phyloP scores from a whole-genome alignment of 2,113 vertebrate genomes.

The Xiphophorus hellerii region DNA sequence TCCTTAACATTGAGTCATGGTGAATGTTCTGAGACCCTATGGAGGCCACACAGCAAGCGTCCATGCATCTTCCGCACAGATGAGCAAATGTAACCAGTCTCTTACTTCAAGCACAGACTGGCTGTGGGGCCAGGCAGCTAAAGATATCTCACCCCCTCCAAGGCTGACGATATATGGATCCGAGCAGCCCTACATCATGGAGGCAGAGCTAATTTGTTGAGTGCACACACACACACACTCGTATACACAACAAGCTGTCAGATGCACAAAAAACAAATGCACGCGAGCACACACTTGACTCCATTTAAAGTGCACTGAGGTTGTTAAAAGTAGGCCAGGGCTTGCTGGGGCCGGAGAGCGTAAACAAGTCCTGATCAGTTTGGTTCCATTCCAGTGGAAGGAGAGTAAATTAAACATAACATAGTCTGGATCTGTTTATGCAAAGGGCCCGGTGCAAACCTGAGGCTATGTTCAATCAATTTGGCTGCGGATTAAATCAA shows the following conservation, averaged over 20 bases:
- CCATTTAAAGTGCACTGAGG: slow-evolving; percentile 56
- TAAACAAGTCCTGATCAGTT: slow-evolving; percentile 74
- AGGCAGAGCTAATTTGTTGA: slow-evolving; percentile 66
- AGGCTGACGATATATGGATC: slow-evolving; percentile 46
- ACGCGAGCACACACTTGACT: slow-evolving; percentile 48
- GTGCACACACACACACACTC: slow-evolving; percentile 6
- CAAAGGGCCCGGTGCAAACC: slow-evolving; percentile 56
- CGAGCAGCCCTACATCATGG: slow-evolving; percentile 65
- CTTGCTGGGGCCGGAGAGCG: slow-evolving; percentile 52
- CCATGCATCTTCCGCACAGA: slow-evolving; percentile 25
- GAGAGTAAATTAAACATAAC: slow-evolving; percentile 76
- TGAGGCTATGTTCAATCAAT: slow-evolving; percentile 73
- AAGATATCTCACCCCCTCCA: slow-evolving; percentile 36
- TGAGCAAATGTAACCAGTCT: slow-evolving; percentile 19
- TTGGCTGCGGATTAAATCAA: slow-evolving; percentile 67
- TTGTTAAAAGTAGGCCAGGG: slow-evolving; percentile 73
- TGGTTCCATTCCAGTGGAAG: slow-evolving; percentile 61
- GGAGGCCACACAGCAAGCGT: slow-evolving; percentile 33
- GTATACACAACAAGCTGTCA: slow-evolving; percentile 1
- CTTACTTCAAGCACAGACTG: background rate
- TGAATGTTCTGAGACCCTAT: slow-evolving; percentile 36
- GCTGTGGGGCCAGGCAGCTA: slow-evolving; percentile 16
- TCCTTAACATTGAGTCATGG: background rate
- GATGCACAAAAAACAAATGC: slow-evolving; percentile 25
- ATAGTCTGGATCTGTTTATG: slow-evolving; percentile 65